Base-by-base conservation (phyloP, 1,140 invertebrate genomes). In the Drosophila nikananu region DNA sequence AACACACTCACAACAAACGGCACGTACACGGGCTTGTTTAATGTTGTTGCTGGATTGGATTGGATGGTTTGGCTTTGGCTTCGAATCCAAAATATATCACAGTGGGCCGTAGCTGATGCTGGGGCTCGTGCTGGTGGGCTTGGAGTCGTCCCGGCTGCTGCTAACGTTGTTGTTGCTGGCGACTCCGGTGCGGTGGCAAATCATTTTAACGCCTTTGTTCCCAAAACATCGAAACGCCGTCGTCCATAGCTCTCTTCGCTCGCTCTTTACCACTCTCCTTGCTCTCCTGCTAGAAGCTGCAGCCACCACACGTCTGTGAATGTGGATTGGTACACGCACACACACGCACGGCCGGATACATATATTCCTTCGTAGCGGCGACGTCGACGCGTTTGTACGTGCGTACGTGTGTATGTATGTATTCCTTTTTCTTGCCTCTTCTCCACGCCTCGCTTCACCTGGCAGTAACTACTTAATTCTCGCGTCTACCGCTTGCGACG, bases 61-160 rank as follows among this genome's bases (percentile, higher is more conserved):
- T 65, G 62, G 58, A 65, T 65, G 62, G 70, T 63, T 82, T 64
- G 63, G 63, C 54, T 52, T 78, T 77, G 81, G 76, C 64, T 80
- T 83, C 79, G 58, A 66, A 86, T 86, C 82, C 82, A 68, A 86
- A 78, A 74, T 73, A 73, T 86, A 86, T 86, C 82, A 81, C 82
- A 77, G 67, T 66, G 44, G 49, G 80, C 80, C 54, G 54, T 39
- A 39, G 54, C 54, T 57, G 54, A 57, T 57, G 54, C 54, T 55
- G 52, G 32, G 15, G 52, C 52, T 37, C 52, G 5, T 70, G 74
- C 62, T 63, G 80, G 72, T 77, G 74, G 63, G 75, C 60, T 81
- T 71, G 54, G 64, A 70, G 73, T 55, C 61, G 59, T 72, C 64
- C 73, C 73, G 81, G 80, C 63, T 62, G 55, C 54, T 83, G 60